Evolutionary conservation across 2,113 vertebrate species (phyloP), one percentile per base, ranked within the genome.

Genomic region (Loxodonta africana): DNA sequence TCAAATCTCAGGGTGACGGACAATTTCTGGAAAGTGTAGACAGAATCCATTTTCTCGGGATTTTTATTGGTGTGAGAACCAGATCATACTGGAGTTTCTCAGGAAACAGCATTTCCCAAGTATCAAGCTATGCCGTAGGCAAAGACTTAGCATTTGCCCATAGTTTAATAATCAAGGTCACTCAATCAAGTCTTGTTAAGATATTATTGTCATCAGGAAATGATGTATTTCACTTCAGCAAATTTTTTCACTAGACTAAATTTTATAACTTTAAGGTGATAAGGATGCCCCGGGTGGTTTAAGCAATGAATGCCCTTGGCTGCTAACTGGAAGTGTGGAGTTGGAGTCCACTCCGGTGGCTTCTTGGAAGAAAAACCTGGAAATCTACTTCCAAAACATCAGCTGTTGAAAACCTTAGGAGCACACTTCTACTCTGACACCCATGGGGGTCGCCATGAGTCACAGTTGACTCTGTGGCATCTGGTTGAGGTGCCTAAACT

Each of bases 91-190:
- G 74, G 71, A 46, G 9, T 86, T 85, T 96, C 60, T 92, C 14
- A 60, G 51, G 44, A 67, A 87, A 71, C 37, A 74, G 65, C 17
- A 80, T 93, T 95, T 94, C 89, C 57, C 20, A 73, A 78, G 18
- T 23, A 9, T 73, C 60, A 80, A 86, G 62, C 2, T 92, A 53
- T 37, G 37, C 25, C 73, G 65, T 23, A 15, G 53, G 20, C n/a
- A 74, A 57, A 53, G 48, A 80, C 30, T 80, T 51, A 30, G 53
- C 51, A n/a, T 87, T 80, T 92, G 41, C 26, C 11, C n/a, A 12
- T 77, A 30, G 60, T 76, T 96, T 67, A 92, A 65, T 88, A 85
- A 65, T 93, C 57, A 76, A 62, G 12, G 14, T 85, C n/a, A 92
- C 67, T 67, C 81, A 63, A 37, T 82, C n/a, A 63, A 63, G 33